Percentiles rank a stretch among this genome's conserved stretches.
Evolutionary conservation across 1,140 invertebrate species (phyloP).

Genomic region (Ridgeia piscesae): DNA sequence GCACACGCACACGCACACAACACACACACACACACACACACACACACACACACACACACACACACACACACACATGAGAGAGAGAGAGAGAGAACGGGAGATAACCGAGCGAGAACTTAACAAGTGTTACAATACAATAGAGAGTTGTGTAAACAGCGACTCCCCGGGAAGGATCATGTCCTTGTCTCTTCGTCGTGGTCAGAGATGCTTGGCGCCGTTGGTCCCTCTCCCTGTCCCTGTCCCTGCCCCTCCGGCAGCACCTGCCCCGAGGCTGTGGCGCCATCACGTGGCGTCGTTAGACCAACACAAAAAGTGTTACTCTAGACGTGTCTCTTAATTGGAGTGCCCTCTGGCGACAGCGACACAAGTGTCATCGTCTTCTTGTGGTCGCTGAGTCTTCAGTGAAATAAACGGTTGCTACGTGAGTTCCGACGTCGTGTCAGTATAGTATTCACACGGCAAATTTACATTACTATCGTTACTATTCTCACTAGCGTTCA

Average conservation of each 20-base stretch:
- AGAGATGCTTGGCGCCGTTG: too few species aligned
- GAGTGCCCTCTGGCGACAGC: neutral
- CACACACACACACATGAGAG: neutral
- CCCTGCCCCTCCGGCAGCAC: neutral
- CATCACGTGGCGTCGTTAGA: neutral
- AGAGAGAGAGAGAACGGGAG: slow-evolving; percentile 21
- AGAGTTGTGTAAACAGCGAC: too few species aligned
- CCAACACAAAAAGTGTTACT: neutral
- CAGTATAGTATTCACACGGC: too few species aligned
- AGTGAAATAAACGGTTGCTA: neutral
- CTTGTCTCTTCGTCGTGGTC: too few species aligned
- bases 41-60: too few species aligned
- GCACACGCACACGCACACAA: too few species aligned
- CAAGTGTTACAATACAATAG: too few species aligned
- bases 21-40: too few species aligned
- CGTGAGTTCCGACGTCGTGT: too few species aligned
- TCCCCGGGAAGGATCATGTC: too few species aligned
- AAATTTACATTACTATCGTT: too few species aligned
- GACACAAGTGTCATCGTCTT: neutral
- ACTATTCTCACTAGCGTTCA: too few species aligned
- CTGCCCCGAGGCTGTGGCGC: neutral
- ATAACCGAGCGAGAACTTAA: neutral
- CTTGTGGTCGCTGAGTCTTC: neutral
- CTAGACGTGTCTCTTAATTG: neutral
- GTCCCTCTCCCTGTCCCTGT: neutral